phyloP scores from a whole-genome alignment of 2,797 vertebrate genomes.

The Galago senegalensis region DNA sequence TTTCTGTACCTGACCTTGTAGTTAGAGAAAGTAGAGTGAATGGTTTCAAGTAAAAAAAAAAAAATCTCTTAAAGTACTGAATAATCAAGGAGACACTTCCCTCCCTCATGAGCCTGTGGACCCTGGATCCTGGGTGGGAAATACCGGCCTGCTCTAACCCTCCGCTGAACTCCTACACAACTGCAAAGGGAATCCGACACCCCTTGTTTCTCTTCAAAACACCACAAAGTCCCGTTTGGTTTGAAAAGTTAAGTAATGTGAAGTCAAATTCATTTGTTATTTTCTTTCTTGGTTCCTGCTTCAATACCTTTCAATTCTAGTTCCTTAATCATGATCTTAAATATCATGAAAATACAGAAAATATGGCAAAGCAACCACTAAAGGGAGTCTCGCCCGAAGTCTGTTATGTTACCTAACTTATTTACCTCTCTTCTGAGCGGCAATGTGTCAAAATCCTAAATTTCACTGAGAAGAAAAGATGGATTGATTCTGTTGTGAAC shows the following conservation, averaged over 20 bases:
- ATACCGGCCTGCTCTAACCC: background rate
- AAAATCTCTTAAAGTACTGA: background rate
- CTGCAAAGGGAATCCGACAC: background rate
- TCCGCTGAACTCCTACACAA: background rate
- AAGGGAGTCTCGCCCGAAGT: background rate
- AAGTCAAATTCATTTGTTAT: background rate
- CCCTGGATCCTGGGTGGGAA: background rate
- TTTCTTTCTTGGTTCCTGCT: constrained; percentile 1
- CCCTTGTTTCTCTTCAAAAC: constrained; percentile 9
- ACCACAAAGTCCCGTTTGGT: background rate
- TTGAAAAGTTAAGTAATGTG: constrained; percentile 18
- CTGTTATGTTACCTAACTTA: background rate
- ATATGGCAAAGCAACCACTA: background rate
- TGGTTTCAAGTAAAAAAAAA: background rate
- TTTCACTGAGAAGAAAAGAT: constrained; percentile 43
- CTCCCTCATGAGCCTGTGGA: background rate
- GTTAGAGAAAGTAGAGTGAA: background rate
- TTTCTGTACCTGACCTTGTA: background rate
- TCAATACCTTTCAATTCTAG: background rate
- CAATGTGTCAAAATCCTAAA: constrained; percentile 42
- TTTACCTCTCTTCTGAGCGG: background rate
- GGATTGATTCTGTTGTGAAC: constrained; percentile 55
- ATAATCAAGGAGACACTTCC: background rate
- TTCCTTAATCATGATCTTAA: background rate
- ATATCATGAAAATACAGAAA: background rate